Percentiles rank a stretch among this genome's conserved stretches.
phyloP scores from a whole-genome alignment of 2,113 vertebrate species.

The Tapirus terrestris region DNA sequence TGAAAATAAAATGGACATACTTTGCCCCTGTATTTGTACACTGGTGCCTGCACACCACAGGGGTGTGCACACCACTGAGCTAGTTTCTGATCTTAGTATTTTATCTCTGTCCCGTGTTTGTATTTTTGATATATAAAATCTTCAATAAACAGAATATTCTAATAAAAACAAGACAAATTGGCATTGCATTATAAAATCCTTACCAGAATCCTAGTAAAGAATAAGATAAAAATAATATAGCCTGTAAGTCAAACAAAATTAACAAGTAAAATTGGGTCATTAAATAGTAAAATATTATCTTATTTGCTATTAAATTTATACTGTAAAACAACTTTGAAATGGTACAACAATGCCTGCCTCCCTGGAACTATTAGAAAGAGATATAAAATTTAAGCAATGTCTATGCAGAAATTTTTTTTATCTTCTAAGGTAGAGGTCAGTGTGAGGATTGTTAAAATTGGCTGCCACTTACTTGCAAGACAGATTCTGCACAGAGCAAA shows the following conservation, averaged over 20 bases:
- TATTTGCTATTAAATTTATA: not conserved
- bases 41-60: not conserved
- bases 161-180: constrained; percentile 1
- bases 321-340: not conserved
- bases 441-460: not conserved
- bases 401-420: not conserved
- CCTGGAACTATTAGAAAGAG: not conserved
- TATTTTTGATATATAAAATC: not conserved
- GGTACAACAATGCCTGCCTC: not conserved
- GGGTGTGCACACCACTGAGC: not conserved
- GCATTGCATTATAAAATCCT: not conserved
- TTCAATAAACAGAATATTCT: constrained; percentile 4
- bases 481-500: not conserved
- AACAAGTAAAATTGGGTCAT: not conserved
- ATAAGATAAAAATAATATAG: not conserved
- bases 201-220: not conserved
- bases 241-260: not conserved
- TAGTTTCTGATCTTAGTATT: not conserved
- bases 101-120: not conserved
- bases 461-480: not conserved
- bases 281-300: not conserved
- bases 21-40: not conserved
- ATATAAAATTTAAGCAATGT: not conserved
- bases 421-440: not conserved
- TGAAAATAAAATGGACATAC: not conserved